These are phyloP conservation scores for Andrena trimmerana DNA, from an alignment of 2,888 invertebrate species.

Conservation along the genomic window DNA sequence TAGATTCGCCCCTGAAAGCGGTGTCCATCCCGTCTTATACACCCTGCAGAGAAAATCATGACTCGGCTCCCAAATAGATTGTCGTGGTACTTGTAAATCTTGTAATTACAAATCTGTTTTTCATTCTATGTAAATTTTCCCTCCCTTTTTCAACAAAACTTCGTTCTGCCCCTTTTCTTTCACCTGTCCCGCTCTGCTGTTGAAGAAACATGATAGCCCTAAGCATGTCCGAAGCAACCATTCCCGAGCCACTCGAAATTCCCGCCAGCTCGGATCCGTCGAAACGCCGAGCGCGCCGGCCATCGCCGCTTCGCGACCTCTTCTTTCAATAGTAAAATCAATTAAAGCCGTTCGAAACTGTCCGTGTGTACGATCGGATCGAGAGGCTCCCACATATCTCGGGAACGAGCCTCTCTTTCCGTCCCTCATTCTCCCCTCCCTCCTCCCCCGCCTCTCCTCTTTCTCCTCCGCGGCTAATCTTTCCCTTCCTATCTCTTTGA, in stretches of 20 bases:
- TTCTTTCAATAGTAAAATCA: conserved; percentile 66
- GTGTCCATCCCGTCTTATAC: no score
- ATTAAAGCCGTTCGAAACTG: conserved; percentile 74
- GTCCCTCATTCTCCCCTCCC: not conserved
- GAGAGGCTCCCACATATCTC: conserved; percentile 76
- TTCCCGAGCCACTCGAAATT: not conserved
- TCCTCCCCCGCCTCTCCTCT: not conserved
- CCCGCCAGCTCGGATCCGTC: not conserved
- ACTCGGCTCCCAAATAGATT: no score
- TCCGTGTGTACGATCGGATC: conserved; percentile 75
- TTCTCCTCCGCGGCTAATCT: conserved; percentile 24
- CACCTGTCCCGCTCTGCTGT: no score
- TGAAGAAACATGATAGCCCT: no score
- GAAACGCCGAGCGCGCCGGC: conserved; percentile 1
- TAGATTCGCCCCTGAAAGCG: no score
- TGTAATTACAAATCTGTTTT: no score
- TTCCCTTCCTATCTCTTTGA: conserved; percentile 23
- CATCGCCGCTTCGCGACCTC: conserved; percentile 35
- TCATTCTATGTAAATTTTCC: no score
- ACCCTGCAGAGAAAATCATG: no score
- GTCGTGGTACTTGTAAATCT: no score
- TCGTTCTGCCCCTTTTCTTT: no score
- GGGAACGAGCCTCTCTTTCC: conserved; percentile 53
- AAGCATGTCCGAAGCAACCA: not conserved
- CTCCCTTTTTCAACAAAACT: not conserved